Percentiles rank a stretch among this genome's conserved stretches.
Evolutionary conservation across 2,113 vertebrate species (phyloP).

Genomic region (Rhadina sibilatrix): DNA sequence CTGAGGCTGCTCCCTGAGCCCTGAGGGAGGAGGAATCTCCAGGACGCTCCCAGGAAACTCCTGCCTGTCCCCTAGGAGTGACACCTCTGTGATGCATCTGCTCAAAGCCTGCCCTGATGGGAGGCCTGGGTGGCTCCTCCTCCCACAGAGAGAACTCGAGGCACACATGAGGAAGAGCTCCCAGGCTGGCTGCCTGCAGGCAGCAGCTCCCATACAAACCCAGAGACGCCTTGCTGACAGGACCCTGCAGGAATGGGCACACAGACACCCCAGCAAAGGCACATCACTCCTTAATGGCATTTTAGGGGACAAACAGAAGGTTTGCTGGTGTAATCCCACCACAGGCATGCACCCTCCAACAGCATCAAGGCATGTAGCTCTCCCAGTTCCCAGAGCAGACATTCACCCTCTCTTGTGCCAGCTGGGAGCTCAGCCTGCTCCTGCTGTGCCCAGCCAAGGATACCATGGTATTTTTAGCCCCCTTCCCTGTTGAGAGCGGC

Average conservation of each 20-base stretch:
- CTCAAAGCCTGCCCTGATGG: not conserved
- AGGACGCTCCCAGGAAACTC: not conserved
- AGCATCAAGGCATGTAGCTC: not conserved
- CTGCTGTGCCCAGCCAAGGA: not conserved
- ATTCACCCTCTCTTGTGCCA: not conserved
- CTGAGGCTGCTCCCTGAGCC: not conserved
- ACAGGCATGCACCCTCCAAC: not conserved
- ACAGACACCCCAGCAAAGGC: not conserved
- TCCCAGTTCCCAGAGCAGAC: not conserved
- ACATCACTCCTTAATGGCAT: not conserved
- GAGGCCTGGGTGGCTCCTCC: not conserved
- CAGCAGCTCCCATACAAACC: not conserved
- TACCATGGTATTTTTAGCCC: not conserved
- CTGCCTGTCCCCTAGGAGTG: not conserved
- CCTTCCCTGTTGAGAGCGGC: not conserved
- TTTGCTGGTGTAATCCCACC: not conserved
- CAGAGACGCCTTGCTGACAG: not conserved
- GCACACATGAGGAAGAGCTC: not conserved
- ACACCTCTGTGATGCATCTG: not conserved
- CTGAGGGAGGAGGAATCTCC: rapidly evolving
- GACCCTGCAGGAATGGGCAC: rapidly evolving
- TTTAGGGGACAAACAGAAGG: not conserved
- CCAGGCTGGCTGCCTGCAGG: not conserved
- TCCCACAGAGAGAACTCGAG: rapidly evolving
- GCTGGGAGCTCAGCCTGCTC: not conserved